These are phyloP conservation scores for Epinephelus malabaricus DNA, from an alignment of 2,797 vertebrate genomes.

Conservation along the genomic window DNA sequence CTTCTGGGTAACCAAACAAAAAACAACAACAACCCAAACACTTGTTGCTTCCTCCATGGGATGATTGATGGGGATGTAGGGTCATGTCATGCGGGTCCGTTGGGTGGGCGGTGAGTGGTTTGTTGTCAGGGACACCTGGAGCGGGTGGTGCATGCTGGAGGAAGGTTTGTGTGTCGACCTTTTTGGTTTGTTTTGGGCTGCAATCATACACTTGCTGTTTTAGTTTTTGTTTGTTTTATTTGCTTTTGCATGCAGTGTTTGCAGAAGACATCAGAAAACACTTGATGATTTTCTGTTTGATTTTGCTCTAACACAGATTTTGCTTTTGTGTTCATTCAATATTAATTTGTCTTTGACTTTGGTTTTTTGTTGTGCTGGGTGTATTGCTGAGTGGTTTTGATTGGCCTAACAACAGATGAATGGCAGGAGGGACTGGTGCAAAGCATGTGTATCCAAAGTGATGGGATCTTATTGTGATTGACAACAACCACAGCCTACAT, in stretches of 20 bases:
- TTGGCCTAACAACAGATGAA: slow-evolving; percentile 64
- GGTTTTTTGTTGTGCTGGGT: slow-evolving; percentile 48
- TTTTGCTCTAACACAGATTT: slow-evolving; percentile 61
- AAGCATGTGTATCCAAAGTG: slow-evolving; percentile 56
- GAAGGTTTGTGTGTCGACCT: slow-evolving; percentile 66
- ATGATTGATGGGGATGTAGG: slow-evolving; percentile 76
- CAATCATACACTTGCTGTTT: slow-evolving; percentile 42
- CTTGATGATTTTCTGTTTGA: slow-evolving; percentile 43
- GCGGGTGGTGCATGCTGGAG: slow-evolving; percentile 83
- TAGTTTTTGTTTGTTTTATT: slow-evolving; percentile 40
- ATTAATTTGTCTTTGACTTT: slow-evolving; percentile 5
- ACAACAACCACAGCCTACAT: slow-evolving; percentile 37
- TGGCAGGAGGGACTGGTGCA: slow-evolving; percentile 44
- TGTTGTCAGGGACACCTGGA: slow-evolving; percentile 67
- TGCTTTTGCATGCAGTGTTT: slow-evolving; percentile 76
- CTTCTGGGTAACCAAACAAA: slow-evolving; percentile 79
- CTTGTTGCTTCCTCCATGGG: slow-evolving; percentile 79
- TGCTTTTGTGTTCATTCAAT: slow-evolving; percentile 25
- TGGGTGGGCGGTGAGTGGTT: slow-evolving; percentile 61
- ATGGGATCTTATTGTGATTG: slow-evolving; percentile 31
- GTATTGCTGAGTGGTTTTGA: slow-evolving; percentile 56
- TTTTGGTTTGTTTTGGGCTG: slow-evolving; percentile 68
- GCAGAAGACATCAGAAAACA: slow-evolving; percentile 51
- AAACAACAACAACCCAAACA: slow-evolving; percentile 67
- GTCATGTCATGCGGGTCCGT: slow-evolving; percentile 72